Conservation (phyloP, 2,797 vertebrate species). For the Takifugu ocellatus region DNA sequence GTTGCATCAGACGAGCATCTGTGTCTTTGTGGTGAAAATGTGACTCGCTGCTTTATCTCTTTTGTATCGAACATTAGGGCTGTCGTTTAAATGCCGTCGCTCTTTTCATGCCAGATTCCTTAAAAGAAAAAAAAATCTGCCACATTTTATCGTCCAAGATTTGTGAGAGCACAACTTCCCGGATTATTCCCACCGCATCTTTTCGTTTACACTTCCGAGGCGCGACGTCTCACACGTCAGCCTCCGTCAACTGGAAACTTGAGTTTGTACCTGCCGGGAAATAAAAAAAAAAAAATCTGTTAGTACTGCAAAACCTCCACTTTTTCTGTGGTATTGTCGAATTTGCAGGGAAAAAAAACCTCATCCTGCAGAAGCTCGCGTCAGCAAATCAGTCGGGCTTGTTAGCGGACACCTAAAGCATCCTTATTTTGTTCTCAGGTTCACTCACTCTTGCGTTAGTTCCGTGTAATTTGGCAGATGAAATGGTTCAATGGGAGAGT, state of each 20-base stretch:
- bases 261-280: constrained; percentile 28
- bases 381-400: constrained; percentile 20
- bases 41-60: constrained; percentile 71
- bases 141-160: constrained; percentile 11
- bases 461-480: constrained; percentile 31
- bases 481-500: constrained; percentile 26
- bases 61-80: constrained; percentile 65
- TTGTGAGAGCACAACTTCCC: constrained; percentile 24
- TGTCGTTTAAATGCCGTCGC: constrained; percentile 63
- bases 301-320: constrained; percentile 15
- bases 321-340: not conserved
- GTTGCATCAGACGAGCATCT: constrained; percentile 64
- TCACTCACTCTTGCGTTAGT: constrained; percentile 28
- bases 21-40: constrained; percentile 72
- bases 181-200: constrained; percentile 11
- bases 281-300: not conserved
- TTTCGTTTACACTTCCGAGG: constrained; percentile 46
- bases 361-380: too few relatives aligned
- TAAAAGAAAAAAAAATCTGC: constrained; percentile 16
- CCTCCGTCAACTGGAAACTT: constrained; percentile 28
- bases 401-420: constrained; percentile 33
- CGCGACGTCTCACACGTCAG: constrained; percentile 29
- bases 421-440: constrained; percentile 61
- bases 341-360: constrained; percentile 22
- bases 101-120: constrained; percentile 43